These are phyloP conservation scores for Cantharis rufa DNA, from an alignment of 2,888 invertebrate genomes.

Conservation along the genomic window DNA sequence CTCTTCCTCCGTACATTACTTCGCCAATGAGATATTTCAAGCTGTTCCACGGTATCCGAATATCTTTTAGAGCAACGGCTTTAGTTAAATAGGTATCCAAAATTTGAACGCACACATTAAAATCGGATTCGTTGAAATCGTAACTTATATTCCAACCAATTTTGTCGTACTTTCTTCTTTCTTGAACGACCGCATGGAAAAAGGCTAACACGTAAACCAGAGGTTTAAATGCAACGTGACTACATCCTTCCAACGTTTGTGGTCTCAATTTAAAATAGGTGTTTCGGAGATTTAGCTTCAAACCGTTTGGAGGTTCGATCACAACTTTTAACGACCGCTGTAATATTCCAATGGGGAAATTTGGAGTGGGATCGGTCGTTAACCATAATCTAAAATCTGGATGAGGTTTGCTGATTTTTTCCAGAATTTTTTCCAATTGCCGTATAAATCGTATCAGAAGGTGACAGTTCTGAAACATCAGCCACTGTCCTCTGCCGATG, in stretches of 20 bases:
- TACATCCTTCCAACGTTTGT: slow-evolving; percentile 73
- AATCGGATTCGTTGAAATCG: slow-evolving; percentile 93
- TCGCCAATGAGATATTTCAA: slow-evolving; percentile 92
- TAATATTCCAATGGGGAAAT: slow-evolving; percentile 87
- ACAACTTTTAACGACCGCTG: slow-evolving; percentile 78
- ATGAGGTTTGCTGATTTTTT: slow-evolving; percentile 79
- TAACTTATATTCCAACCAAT: slow-evolving; percentile 94
- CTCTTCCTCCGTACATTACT: slow-evolving; percentile 94
- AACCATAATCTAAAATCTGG: slow-evolving; percentile 92
- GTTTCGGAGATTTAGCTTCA: slow-evolving; percentile 85
- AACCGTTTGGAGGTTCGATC: slow-evolving; percentile 88
- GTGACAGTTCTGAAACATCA: slow-evolving; percentile 93
- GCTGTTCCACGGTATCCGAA: slow-evolving; percentile 84
- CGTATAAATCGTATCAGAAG: slow-evolving; percentile 78
- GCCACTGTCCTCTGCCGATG: slow-evolving; percentile 81
- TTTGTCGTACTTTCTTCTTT: slow-evolving; percentile 90
- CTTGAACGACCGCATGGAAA: slow-evolving; percentile 92
- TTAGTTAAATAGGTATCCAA: slow-evolving; percentile 83
- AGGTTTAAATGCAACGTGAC: slow-evolving; percentile 77
- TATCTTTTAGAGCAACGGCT: slow-evolving; percentile 61
- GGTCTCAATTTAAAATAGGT: slow-evolving; percentile 85
- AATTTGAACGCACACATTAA: slow-evolving; percentile 85
- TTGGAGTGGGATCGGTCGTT: slow-evolving; percentile 85
- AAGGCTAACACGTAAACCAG: slow-evolving; percentile 87
- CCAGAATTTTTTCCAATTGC: slow-evolving; percentile 81